Base-by-base conservation (phyloP, 1,140 invertebrate genomes). In the Belonocnema kinseyi region DNA sequence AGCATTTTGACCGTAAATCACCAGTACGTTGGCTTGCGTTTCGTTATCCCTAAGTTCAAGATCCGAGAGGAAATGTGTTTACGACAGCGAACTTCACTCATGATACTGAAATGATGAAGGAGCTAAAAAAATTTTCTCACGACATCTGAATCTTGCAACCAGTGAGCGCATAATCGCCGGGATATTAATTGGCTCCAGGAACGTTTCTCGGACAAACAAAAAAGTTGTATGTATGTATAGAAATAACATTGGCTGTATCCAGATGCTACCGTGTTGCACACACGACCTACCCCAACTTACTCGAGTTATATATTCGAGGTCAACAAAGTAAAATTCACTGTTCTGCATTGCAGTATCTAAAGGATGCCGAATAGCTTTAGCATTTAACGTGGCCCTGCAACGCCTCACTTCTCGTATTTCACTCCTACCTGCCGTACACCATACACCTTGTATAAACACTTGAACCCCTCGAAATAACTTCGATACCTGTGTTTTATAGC, bases 321-420 rank as follows among this genome's bases (percentile, higher is more conserved):
- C 71, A 52, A 76, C 70, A 77, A 40, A 53, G 33, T 77, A 71
- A 81, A 83, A 83, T 83, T 81, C 76, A 81, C 81, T 77, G 80
- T 81, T 83, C 82, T 83, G 82, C 82, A 83, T 79, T 83, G 82
- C 82, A 79, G 82, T 83, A 81, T 53, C 77, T 53, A 76, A 70
- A 73, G 40, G 40, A 46, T 46, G 11, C 40, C 40, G 40, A 46
- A 46, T 46, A 21, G 33, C 52, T 26, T 77, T 70, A 72, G 73
- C 66, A 19, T 75, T 76, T 50, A 46, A 26, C n/a, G 14, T 40
- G 21, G 17, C 54, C 40, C 56, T 40, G 50, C 7, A 33, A 17
- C 53, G 50, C 40, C 70, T 73, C 75, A 14, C 16, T 11, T 51
- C 71, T 77, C 76, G 76, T 77, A 77, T 74, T 71, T 77, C 76